A percentile compares a stretch with the other conserved stretches of the same genome.
These are phyloP conservation scores for Drosophila parabipectinata DNA, from an alignment of 1,140 invertebrate genomes.

Conservation along the genomic window DNA sequence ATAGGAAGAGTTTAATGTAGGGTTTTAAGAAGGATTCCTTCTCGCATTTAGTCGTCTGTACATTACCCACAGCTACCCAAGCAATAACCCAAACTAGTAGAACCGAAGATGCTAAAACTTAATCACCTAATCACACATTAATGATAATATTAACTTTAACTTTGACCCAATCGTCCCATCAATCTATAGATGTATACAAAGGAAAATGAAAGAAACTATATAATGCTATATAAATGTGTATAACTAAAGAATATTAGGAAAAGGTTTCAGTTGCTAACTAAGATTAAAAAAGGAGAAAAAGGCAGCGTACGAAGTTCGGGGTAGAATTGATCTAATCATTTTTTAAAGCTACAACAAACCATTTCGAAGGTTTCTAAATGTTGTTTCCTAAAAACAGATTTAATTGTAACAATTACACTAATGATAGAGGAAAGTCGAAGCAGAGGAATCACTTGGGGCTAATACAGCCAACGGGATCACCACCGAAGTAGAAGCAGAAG, in stretches of 20 bases:
- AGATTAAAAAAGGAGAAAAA: slow-evolving; percentile 6
- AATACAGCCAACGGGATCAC: slow-evolving; percentile 11
- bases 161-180: slow-evolving; percentile 43
- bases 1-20: slow-evolving; percentile 42
- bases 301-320: slow-evolving; percentile 8
- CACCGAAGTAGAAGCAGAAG: not conserved
- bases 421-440: slow-evolving; percentile 16
- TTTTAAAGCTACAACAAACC: slow-evolving; percentile 32
- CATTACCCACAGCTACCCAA: slow-evolving; percentile 53
- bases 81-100: slow-evolving; percentile 76
- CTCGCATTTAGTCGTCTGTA: slow-evolving; percentile 72
- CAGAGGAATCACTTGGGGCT: slow-evolving; percentile 20
- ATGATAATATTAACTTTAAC: slow-evolving; percentile 42
- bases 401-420: slow-evolving; percentile 25
- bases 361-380: slow-evolving; percentile 75
- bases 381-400: slow-evolving; percentile 66
- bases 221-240: slow-evolving; percentile 47
- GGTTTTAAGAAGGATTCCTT: slow-evolving; percentile 33
- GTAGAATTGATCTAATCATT: slow-evolving; percentile 43
- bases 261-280: slow-evolving; percentile 66
- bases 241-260: slow-evolving; percentile 40
- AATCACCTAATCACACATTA: slow-evolving; percentile 18
- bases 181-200: slow-evolving; percentile 38
- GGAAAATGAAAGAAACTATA: slow-evolving; percentile 7
- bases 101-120: slow-evolving; percentile 74